Conservation (phyloP, 2,113 vertebrate genomes). For the Aramus guarauna region DNA sequence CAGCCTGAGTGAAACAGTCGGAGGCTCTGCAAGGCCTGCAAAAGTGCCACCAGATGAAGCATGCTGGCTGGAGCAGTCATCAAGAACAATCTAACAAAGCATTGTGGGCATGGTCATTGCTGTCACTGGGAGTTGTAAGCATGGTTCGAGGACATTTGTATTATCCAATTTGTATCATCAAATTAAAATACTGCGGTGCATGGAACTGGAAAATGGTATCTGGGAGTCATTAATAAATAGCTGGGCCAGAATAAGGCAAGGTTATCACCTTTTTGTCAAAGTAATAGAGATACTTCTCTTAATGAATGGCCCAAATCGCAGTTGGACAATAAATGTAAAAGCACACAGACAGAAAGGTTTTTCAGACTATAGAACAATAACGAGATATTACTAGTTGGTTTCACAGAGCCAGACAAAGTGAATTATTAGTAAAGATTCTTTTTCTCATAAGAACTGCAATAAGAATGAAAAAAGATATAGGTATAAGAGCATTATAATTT, state of each 20-base stretch:
- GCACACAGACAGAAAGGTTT: not conserved
- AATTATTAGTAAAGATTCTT: constrained; percentile 44
- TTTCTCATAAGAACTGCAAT: constrained; percentile 13
- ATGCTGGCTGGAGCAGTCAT: not conserved
- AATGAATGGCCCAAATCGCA: constrained; percentile 28
- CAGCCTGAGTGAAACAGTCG: not conserved
- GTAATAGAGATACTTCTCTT: constrained; percentile 50
- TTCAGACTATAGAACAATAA: not conserved
- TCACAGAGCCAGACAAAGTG: not conserved
- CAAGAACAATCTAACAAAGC: not conserved
- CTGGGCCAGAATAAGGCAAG: constrained; percentile 5
- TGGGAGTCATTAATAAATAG: constrained; percentile 57
- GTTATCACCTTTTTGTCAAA: constrained; percentile 59
- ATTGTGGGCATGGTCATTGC: not conserved
- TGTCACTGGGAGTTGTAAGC: not conserved
- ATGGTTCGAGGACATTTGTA: not conserved
- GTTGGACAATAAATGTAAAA: constrained; percentile 39
- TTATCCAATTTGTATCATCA: constrained; percentile 44
- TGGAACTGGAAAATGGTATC: constrained; percentile 48
- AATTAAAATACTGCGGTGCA: constrained; percentile 44
- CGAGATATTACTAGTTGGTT: not conserved
- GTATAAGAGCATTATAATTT: constrained; percentile 21
- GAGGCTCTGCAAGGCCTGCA: not conserved
- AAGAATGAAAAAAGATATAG: not conserved
- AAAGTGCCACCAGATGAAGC: not conserved